phyloP scores from a whole-genome alignment of 2,113 vertebrate genomes.

The Sarotherodon lohbergeri region DNA sequence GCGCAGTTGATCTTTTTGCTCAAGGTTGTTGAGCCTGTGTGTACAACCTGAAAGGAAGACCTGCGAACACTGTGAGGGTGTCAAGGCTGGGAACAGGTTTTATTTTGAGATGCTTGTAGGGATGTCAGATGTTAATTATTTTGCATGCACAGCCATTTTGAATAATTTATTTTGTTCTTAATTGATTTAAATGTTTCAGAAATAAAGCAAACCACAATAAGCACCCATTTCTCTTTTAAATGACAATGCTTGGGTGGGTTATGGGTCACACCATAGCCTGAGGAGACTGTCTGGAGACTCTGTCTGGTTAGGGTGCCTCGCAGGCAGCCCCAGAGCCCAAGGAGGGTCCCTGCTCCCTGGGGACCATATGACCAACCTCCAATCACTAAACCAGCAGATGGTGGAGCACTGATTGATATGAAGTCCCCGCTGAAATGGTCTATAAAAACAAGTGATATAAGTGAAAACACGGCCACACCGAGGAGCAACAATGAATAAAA shows the following conservation, averaged over 20 bases:
- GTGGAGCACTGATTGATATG: constrained; percentile 19
- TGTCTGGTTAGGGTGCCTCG: constrained; percentile 33
- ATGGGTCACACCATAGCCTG: constrained; percentile 5
- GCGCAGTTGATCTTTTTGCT: not conserved
- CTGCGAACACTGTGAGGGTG: not conserved
- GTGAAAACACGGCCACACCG: constrained; percentile 33
- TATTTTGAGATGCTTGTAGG: not conserved
- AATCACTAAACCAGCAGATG: constrained; percentile 38
- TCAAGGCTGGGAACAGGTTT: not conserved
- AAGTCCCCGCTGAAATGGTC: not conserved
- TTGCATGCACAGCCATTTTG: not conserved
- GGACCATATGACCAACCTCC: constrained; percentile 22
- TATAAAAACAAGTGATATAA: constrained; percentile 41
- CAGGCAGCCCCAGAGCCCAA: constrained; percentile 32
- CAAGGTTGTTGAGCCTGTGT: not conserved
- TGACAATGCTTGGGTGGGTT: not conserved
- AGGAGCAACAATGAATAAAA: constrained; percentile 61
- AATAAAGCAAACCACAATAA: not conserved
- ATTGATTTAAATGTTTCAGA: not conserved
- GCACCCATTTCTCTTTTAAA: not conserved
- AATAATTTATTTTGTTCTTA: not conserved
- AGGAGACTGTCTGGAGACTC: constrained; percentile 40
- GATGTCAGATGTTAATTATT: not conserved
- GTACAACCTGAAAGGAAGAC: not conserved
- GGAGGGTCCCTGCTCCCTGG: constrained; percentile 19